Evolutionary conservation across 2,888 invertebrate species (phyloP).

Genomic region (Rhabditoides inermis): DNA sequence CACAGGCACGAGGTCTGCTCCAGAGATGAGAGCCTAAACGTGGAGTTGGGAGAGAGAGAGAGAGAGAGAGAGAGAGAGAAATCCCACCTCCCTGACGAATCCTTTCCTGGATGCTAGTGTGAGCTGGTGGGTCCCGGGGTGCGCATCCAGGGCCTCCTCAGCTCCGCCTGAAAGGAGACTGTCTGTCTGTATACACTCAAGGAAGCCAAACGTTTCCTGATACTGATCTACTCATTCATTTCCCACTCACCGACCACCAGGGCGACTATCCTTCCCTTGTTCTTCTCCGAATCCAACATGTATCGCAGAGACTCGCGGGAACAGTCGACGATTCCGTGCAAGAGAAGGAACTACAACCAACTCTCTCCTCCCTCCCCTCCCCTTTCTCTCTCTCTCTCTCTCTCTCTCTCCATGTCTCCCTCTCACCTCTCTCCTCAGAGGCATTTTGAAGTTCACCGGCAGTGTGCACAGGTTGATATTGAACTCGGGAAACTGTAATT

Average conservation of each 20-base stretch:
- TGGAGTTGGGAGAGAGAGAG: no score
- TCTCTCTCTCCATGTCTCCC: not conserved
- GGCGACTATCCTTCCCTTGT: constrained; percentile 12
- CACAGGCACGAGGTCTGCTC: constrained; percentile 54
- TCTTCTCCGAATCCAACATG: constrained; percentile 8
- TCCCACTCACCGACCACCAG: constrained; percentile 10
- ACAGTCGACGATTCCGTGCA: no score
- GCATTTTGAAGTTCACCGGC: constrained; percentile 18
- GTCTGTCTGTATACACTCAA: not conserved
- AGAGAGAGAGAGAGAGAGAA: no score
- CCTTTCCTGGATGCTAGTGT: constrained; percentile 19
- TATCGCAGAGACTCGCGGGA: not conserved
- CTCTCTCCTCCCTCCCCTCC: constrained; percentile 5
- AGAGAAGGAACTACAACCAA: no score
- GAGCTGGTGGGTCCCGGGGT: constrained; percentile 19
- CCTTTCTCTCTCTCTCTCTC: not conserved
- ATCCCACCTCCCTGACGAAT: constrained; percentile 21
- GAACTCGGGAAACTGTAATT: constrained; percentile 12
- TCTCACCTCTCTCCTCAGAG: no score
- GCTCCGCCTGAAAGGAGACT: constrained; percentile 62
- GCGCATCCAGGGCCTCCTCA: constrained; percentile 22
- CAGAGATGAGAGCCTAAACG: constrained; percentile 20
- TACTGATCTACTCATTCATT: no score
- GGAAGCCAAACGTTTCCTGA: no score
- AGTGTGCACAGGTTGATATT: constrained; percentile 23